Evolutionary conservation across 2,797 vertebrate genomes (phyloP), one percentile per base, ranked within the genome.

Genomic region (Sebastes vulpes): DNA sequence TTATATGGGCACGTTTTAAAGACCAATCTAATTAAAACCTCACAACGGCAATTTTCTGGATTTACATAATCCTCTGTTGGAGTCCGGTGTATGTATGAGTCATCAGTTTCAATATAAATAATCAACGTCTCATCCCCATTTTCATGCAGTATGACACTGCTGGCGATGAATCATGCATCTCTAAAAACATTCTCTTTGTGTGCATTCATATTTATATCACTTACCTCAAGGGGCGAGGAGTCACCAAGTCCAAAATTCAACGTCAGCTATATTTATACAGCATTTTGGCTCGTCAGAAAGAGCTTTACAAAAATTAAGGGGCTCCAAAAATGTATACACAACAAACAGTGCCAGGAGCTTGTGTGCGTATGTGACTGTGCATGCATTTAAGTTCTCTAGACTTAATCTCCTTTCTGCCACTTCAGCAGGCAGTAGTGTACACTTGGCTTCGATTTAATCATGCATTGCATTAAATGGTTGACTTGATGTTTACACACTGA

Each of bases 1-100:
- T 58, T 56, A 54, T 46, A 70, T 61, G 59, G 61, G 6, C 28
- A 50, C 32, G 6, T 72, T 87, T 83, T 68, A 46, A 82, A 77
- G 54, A 56, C 23, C 56, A 68, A 72, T 68, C 23, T 63, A 67
- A 84, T 86, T 76, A 77, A 86, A 77, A 64, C 65, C 50, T 72
- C 9, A 59, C 26, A 2, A 65, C 54, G 14, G 14, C 21, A 66
- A 53, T 81, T 78, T 54, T 3, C 35, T 58, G 12, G 72, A 46
- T 86, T 89, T 84, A 72, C 52, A 77, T 90, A 82, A 88, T 79
- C 60, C 77, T 64, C 58, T 69, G 66, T 46, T 54, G 69, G 81
- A 53, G 68, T 79, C 72, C 8, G 4, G 16, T 59, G 14, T 61
- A 23, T 10, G 57, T 48, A 16, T 86, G 75, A 85, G 57, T 89